Base-by-base conservation (phyloP, 2,797 vertebrate species). In the Myripristis jacobus region DNA sequence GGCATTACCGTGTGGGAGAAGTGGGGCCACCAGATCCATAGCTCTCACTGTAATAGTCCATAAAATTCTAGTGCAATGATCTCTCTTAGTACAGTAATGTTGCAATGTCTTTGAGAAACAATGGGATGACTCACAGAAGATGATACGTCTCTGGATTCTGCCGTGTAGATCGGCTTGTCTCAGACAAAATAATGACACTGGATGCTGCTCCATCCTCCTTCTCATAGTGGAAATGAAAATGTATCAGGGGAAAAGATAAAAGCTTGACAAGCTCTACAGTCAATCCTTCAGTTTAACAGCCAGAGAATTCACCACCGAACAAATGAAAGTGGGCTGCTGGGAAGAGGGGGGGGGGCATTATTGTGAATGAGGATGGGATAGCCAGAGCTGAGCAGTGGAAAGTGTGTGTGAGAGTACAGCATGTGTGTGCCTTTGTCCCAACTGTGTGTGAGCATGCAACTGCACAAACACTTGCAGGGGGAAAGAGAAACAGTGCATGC, bases 271-370 rank as follows among this genome's bases (percentile, higher is more conserved):
- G 88, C 81, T 82, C 77, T 72, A 68, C 80, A 87, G 88, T 88
- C 88, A 85, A 91, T 93, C 86, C 73, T 87, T 93, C 85, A 91
- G 88, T 92, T 92, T 91, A 94, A 94, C 87, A 87, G 89, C 87
- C 80, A 72, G 76, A 89, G 89, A 88, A 87, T 88, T 89, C 87
- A 83, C 78, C 78, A 66, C 77, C 73, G 90, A 91, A 91, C 89
- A 92, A 92, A 93, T 89, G 72, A 87, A 91, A 89, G 75, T 54
- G 62, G 84, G 84, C 81, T 74, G 84, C 83, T 78, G 86, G 83
- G 88, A 81, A 69, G 85, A 82, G 73, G 78, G 87, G 83, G 83
- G 80, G 76, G 48, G 52, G 77, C 56, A 71, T 90, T 83, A 88
- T 72, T 84, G 81, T 75, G 82, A 79, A 87, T 81, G 67, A 77